Evolutionary conservation across 2,797 vertebrate genomes (phyloP).

Genomic region (Sternotherus odoratus): DNA sequence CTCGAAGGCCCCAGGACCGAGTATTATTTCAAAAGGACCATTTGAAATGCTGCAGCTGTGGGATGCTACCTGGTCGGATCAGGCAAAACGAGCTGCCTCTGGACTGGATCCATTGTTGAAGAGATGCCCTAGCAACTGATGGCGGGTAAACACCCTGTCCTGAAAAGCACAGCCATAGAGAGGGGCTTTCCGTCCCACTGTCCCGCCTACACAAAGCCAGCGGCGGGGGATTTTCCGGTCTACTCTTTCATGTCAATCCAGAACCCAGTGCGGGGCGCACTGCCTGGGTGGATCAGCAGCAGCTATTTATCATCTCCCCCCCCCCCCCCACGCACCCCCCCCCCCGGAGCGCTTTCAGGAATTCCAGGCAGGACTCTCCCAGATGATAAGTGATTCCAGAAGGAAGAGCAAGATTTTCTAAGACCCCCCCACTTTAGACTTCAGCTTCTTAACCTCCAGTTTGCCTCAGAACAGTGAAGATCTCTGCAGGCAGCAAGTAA

Average conservation of each 20-base stretch:
- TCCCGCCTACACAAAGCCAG: fast-evolving
- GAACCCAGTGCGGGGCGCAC: neutral
- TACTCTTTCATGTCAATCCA: neutral
- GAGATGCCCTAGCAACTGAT: neutral
- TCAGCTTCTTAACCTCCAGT: too few species aligned
- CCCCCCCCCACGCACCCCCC: fast-evolving
- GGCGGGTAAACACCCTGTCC: neutral
- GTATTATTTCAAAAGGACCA: constrained; percentile 60
- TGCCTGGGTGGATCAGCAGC: fast-evolving
- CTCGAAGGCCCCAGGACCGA: constrained; percentile 63
- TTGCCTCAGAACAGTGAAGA: too few species aligned
- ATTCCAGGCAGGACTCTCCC: neutral
- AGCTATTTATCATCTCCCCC: neutral
- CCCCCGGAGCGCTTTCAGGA: neutral
- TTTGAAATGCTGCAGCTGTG: constrained; percentile 22
- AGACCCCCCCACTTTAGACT: neutral
- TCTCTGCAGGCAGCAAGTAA: neutral
- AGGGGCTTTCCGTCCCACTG: neutral
- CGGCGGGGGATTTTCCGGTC: neutral
- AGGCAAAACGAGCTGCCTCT: neutral
- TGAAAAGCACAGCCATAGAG: fast-evolving
- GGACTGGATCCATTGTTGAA: constrained; percentile 7
- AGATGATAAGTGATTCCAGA: constrained; percentile 4
- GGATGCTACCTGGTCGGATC: constrained; percentile 13
- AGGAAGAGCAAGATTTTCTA: neutral